Evolutionary conservation across 2,888 invertebrate species (phyloP), one percentile per base, ranked within the genome.

Genomic region (Plebejus anna): DNA sequence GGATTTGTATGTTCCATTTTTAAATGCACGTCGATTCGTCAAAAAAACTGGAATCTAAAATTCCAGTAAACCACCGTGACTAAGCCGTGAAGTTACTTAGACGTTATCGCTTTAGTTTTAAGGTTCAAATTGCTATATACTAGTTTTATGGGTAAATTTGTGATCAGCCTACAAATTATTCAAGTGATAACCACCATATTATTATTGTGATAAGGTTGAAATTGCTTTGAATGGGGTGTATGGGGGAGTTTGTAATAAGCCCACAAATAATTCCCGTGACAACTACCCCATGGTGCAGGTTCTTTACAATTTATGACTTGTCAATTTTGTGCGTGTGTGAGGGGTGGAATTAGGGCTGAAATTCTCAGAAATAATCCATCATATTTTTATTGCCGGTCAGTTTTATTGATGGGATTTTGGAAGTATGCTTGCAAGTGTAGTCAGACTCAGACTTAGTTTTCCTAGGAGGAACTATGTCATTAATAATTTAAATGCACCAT

Each of bases 261-360:
- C 73, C 73, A 73, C 73, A 73, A 73, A 73, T 73, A 80, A 80
- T 80, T 77, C 79, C 78, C 78, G 80, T 87, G 87, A 88, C 87
- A 89, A 86, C 86, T 87, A 89, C 87, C 90, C 88, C 83, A 82
- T 82, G 81, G 83, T 89, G 88, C 92, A 92, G 92, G 92, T 92
- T 89, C 82, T 85, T 89, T 89, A 87, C 88, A 91, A 92, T 92
- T 91, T 92, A 92, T 90, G 85, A 84, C 84, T 85, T 89, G 90
- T 89, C 88, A 88, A 85, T 88, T 87, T 85, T 82, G 78, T 82
- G 77, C 79, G 79, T 80, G 81, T 81, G 79, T 81, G 77, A 79
- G 91, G 89, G 83, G 82, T 85, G 16, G 47, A 51, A 32, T 47
- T 73, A 73, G 73, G 73, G 73, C 51, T 73, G 73, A 42, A 6